Evolutionary conservation across 1,140 invertebrate species (phyloP).

Genomic region (Liolophura sinensis): DNA sequence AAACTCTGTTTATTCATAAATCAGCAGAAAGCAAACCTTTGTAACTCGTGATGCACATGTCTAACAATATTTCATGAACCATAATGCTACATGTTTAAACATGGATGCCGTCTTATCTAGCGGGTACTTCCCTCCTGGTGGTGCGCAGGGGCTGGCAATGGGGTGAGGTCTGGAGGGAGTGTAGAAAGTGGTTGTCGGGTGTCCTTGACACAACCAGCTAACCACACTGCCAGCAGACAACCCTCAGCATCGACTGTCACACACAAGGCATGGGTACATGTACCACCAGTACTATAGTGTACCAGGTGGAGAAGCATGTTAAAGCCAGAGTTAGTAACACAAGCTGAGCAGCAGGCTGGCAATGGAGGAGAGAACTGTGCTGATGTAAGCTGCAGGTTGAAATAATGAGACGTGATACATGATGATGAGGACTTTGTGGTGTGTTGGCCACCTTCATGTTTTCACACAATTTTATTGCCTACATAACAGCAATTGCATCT

Average conservation of each 20-base stretch:
- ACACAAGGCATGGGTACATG: not conserved
- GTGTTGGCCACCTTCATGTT: too few species aligned
- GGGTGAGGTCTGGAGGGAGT: constrained; percentile 68
- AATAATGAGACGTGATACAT: not conserved
- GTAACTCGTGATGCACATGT: too few species aligned
- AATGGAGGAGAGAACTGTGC: not conserved
- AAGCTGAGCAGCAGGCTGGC: not conserved
- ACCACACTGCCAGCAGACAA: constrained; percentile 89
- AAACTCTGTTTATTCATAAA: too few species aligned
- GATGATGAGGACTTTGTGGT: not conserved
- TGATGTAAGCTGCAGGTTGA: not conserved
- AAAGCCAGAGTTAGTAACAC: not conserved
- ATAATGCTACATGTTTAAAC: too few species aligned
- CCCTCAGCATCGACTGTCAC: constrained; percentile 14
- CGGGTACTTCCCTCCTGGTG: too few species aligned
- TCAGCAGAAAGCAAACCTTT: too few species aligned
- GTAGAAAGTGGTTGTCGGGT: constrained; percentile 89
- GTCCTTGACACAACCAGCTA: constrained; percentile 90
- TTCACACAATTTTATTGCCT: too few species aligned
- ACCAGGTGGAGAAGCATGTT: not conserved
- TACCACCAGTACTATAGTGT: not conserved
- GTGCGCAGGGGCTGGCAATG: constrained; percentile 22
- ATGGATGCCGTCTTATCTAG: too few species aligned
- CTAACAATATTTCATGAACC: too few species aligned
- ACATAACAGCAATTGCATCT: too few species aligned